Base-by-base conservation (phyloP, 1,140 invertebrate species). In the Drosophila chauvacae region DNA sequence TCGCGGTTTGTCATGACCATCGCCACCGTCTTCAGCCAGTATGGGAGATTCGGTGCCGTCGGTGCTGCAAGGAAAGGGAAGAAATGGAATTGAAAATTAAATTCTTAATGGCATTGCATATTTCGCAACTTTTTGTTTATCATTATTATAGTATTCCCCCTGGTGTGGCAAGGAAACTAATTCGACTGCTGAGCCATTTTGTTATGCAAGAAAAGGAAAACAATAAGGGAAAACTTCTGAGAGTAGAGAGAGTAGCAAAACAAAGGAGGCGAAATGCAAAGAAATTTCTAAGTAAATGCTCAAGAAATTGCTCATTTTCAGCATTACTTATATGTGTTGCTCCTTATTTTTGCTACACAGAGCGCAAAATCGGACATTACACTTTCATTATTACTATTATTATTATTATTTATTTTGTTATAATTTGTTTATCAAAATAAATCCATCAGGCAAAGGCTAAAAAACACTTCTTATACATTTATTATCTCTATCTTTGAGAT, bases 1-100 rank as follows among this genome's bases (percentile, higher is more conserved):
- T 81, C 95, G 94, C 75, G 95, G 95, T 93, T 96, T 96, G 35
- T 94, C 94, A 88, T 94, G 94, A 75, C 94, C 94, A 91, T 95
- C 94, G 90, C 94, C 94, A 85, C 94, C 94, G 74, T 95, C 94
- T 92, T 96, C 95, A 90, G 95, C 95, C 92, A 95, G 93, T 91
- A 95, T 95, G 76, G 95, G 95, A 82, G 95, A 95, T 85, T 95
- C 95, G 92, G 95, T 94, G 93, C 95, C 95, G 94, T 95, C 95
- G 93, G 95, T 95, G 93, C 93, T 95, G 93, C 1, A 94, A 91
- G 77, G 79, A 59, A 37, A 64, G 44, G 10, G 55, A 47, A 55
- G 10, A 62, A 47, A 55, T 58, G 50, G 41, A 60, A 59, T 55
- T 33, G 37, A 65, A 47, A 45, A 69, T 42, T 48, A 51, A 68